A percentile compares a stretch with the other conserved stretches of the same genome.
Evolutionary conservation across 2,797 vertebrate species (phyloP).

Genomic region (Echiichthys vipera): DNA sequence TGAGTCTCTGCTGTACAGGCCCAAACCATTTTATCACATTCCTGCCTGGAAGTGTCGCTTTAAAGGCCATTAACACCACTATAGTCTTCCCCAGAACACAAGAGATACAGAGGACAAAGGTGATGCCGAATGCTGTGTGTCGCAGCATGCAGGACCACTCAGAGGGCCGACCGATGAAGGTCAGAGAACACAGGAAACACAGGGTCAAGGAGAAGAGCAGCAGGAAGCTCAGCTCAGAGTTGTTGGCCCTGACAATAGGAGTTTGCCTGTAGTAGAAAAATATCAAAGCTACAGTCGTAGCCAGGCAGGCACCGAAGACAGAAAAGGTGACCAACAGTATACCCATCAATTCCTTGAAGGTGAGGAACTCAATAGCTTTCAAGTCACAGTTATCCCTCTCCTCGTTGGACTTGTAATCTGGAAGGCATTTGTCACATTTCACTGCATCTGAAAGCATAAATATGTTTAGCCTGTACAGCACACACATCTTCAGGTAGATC

Average conservation of each 20-base stretch:
- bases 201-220: conserved; percentile 84
- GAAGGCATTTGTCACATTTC: conserved; percentile 82
- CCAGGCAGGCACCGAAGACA: conserved; percentile 79
- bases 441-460: conserved; percentile 87
- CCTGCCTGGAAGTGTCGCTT: conserved; percentile 78
- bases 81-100: conserved; percentile 84
- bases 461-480: conserved; percentile 74
- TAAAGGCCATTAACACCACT: conserved; percentile 84
- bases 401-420: conserved; percentile 83
- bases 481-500: conserved; percentile 67
- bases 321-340: conserved; percentile 81
- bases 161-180: conserved; percentile 83
- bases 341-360: conserved; percentile 84
- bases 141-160: conserved; percentile 87
- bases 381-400: conserved; percentile 81
- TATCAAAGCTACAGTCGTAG: conserved; percentile 77
- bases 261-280: conserved; percentile 83
- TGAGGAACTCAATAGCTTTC: conserved; percentile 85
- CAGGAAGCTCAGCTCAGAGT: conserved; percentile 85
- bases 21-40: conserved; percentile 84
- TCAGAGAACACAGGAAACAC: conserved; percentile 85
- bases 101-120: conserved; percentile 84
- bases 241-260: conserved; percentile 84
- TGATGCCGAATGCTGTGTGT: conserved; percentile 84
- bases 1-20: conserved; percentile 81